A percentile compares a stretch with the other conserved stretches of the same genome.
phyloP scores from a whole-genome alignment of 2,113 vertebrate genomes.

The Marmota monax region DNA sequence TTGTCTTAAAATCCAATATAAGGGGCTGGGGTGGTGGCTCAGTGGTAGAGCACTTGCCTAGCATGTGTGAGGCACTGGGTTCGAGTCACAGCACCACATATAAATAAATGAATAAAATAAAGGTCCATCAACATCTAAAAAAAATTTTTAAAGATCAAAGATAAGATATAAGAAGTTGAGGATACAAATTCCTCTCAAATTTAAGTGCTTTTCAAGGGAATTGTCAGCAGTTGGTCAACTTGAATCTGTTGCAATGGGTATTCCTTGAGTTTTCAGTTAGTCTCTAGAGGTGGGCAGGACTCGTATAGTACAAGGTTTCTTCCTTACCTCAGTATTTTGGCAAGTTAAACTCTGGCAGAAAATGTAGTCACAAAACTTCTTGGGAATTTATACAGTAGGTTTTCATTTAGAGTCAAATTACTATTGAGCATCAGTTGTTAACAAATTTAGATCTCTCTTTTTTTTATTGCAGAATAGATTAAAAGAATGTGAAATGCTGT shows the following conservation, averaged over 20 bases:
- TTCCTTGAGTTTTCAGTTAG: not conserved
- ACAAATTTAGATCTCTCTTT: constrained; percentile 46
- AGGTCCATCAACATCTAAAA: too few species aligned
- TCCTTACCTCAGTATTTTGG: not conserved
- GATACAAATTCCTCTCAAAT: not conserved
- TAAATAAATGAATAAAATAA: too few species aligned
- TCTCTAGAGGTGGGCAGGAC: not conserved
- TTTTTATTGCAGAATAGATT: constrained; percentile 10
- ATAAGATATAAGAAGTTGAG: not conserved
- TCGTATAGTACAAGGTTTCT: not conserved
- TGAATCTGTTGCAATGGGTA: not conserved
- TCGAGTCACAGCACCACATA: too few species aligned
- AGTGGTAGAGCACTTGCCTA: too few species aligned
- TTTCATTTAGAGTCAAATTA: constrained; percentile 7
- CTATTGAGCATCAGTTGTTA: constrained; percentile 30
- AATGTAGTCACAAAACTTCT: constrained; percentile 20
- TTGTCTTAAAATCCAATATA: not conserved
- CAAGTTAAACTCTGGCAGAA: constrained; percentile 29
- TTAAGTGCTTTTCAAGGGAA: constrained; percentile 8
- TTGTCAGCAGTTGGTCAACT: constrained; percentile 1
- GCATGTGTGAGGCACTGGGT: too few species aligned
- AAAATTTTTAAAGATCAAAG: too few species aligned
- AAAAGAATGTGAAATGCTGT: constrained; percentile 29
- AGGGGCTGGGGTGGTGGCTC: too few species aligned
- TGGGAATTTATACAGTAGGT: not conserved